These are phyloP conservation scores for Eptesicus fuscus DNA, from an alignment of 2,113 vertebrate species.

Conservation along the genomic window DNA sequence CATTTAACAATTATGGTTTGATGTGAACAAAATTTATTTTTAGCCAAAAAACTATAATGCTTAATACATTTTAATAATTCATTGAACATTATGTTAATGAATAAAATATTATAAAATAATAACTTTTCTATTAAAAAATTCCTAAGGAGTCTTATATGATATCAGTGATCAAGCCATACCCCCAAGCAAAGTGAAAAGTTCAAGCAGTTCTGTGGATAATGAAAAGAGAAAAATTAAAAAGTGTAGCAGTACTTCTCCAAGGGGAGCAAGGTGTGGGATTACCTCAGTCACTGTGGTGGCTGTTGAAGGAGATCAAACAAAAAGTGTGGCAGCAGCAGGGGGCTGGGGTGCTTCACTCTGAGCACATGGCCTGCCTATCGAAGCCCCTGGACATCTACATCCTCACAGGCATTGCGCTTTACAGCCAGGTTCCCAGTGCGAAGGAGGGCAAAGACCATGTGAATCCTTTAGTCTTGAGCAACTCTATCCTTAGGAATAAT, in stretches of 20 bases:
- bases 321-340: background rate
- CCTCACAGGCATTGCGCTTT: background rate
- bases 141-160: background rate
- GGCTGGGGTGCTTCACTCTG: background rate
- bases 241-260: background rate
- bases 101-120: background rate
- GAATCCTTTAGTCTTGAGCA: background rate
- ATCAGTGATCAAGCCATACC: background rate
- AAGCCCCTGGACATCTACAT: background rate
- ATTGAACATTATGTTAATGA: background rate
- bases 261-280: background rate
- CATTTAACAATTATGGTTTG: background rate
- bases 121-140: background rate
- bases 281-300: background rate
- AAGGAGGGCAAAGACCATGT: background rate
- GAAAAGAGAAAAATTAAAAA: background rate
- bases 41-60: background rate
- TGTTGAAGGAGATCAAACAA: background rate
- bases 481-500: background rate
- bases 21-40: background rate
- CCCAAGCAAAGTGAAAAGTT: background rate
- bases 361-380: background rate
- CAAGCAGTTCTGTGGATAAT: background rate
- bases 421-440: background rate
- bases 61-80: background rate